Base-by-base conservation (phyloP, 2,888 invertebrate genomes). In the Proisotoma minuta region DNA sequence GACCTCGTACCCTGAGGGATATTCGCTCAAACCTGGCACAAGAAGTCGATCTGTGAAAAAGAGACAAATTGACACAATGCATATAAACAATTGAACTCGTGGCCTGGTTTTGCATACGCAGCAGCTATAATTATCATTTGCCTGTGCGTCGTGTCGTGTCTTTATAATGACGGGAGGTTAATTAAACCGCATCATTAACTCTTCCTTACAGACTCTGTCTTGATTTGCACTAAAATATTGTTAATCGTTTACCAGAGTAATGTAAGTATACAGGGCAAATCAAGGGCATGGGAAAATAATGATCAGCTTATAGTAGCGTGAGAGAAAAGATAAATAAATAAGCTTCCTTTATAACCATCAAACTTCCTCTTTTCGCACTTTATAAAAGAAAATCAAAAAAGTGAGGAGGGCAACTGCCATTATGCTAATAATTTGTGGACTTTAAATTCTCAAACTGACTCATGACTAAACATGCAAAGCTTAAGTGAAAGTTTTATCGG, bases 1-100 rank as follows among this genome's bases (percentile, higher is more conserved):
- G 23, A 70, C 67, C 51, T 70, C 70, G 39, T 70, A 70, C 10
- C 70, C 70, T 18, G 70, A 67, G 12, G 70, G 70, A 50, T 67
- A 70, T 23, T 62, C 63, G 22, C 65, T 65, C 49, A 68, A 57
- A 18, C 64, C 67, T 8, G 70, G 67, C 24, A 70, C 66, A 47
- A 65, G 57, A 29, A 67, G 70, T 18, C 67, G 59, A 34, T 70
- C 69, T 69, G 59, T 39, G 24, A 43, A 51, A 27, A 22, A 49
- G n/a, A n/a, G 5, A 10, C 5, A 47, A 47, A 47, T 47, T 34
- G 8, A 34, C 15, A 34, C 15, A 34, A 34, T 10, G 8, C 34
- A 34, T 34, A n/a, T n/a, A n/a, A n/a, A n/a, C n/a, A n/a, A n/a
- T n/a, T n/a, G n/a, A 34, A 34, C 8, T 34, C 15, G 34, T 34